These are phyloP conservation scores for Scartelaos histophorus DNA, from an alignment of 2,113 vertebrate species.

Conservation along the genomic window DNA sequence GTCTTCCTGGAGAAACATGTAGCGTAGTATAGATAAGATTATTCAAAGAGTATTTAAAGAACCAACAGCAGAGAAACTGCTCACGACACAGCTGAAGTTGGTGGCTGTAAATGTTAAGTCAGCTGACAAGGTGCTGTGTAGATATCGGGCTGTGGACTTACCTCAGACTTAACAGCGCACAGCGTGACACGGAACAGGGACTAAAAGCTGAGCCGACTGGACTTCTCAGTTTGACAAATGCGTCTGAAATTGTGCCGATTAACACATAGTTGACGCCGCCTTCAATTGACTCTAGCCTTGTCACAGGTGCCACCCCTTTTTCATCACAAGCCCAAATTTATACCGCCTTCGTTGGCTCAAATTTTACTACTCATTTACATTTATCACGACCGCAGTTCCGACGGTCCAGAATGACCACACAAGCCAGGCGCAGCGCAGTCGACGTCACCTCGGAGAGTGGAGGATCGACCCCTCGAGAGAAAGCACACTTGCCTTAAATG, in stretches of 20 bases:
- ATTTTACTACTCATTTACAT: conserved; percentile 13
- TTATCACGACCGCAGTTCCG: not conserved
- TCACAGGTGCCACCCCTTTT: conserved; percentile 56
- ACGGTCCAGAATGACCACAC: conserved; percentile 31
- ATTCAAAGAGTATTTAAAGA: conserved; percentile 9
- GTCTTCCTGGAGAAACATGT: not conserved
- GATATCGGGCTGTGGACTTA: conserved; percentile 41
- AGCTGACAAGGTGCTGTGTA: conserved; percentile 10
- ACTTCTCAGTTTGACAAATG: conserved; percentile 44
- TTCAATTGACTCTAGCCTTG: conserved; percentile 38
- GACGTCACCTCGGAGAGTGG: conserved; percentile 62
- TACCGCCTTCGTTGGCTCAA: conserved; percentile 1
- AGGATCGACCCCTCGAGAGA: not conserved
- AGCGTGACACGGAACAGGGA: conserved; percentile 7
- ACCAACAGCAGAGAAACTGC: conserved; percentile 35
- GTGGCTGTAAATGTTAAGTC: conserved; percentile 21
- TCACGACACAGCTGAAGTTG: conserved; percentile 23
- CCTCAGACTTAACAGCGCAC: conserved; percentile 48
- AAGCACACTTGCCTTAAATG: conserved; percentile 23
- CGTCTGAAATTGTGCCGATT: conserved; percentile 47
- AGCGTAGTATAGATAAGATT: conserved; percentile 2
- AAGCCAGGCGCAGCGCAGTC: conserved; percentile 54
- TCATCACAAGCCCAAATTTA: conserved; percentile 20
- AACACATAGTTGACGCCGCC: conserved; percentile 54
- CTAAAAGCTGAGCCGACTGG: conserved; percentile 36